A percentile compares a stretch with the other conserved stretches of the same genome.
Conservation (phyloP, 2,113 vertebrate genomes). For the Chaetorhynchus papuensis region DNA sequence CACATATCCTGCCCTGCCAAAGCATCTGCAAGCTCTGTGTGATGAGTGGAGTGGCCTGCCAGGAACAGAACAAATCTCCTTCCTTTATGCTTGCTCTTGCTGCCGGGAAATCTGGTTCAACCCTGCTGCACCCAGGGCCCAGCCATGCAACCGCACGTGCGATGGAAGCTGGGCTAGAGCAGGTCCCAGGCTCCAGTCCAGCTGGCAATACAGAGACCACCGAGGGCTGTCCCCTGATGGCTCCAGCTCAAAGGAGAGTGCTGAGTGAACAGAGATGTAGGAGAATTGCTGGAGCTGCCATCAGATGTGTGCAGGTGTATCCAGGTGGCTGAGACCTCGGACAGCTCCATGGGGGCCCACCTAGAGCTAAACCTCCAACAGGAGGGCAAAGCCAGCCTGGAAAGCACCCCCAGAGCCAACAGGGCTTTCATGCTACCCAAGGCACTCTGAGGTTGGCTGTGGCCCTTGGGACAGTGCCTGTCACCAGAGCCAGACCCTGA, state of each 20-base stretch:
- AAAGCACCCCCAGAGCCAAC: background rate
- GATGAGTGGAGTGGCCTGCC: background rate
- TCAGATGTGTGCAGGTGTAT: accelerated
- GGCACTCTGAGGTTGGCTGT: background rate
- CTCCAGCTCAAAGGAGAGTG: background rate
- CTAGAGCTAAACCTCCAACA: background rate
- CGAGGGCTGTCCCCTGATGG: background rate
- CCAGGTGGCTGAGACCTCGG: background rate
- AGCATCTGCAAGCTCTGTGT: background rate
- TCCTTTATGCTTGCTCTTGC: background rate
- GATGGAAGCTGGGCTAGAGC: background rate
- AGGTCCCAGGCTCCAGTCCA: background rate
- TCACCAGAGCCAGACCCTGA: background rate
- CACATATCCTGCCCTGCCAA: background rate
- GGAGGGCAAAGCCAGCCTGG: background rate
- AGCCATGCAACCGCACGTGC: accelerated
- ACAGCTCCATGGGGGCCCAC: background rate
- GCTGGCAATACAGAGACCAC: background rate
- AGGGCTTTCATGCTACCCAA: accelerated
- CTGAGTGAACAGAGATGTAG: background rate
- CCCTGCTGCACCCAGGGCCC: background rate
- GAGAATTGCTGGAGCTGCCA: background rate
- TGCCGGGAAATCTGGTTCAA: background rate
- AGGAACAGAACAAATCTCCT: background rate
- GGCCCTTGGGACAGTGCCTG: background rate